Conservation (phyloP, 2,888 invertebrate genomes). For the Chrysolina americana region DNA sequence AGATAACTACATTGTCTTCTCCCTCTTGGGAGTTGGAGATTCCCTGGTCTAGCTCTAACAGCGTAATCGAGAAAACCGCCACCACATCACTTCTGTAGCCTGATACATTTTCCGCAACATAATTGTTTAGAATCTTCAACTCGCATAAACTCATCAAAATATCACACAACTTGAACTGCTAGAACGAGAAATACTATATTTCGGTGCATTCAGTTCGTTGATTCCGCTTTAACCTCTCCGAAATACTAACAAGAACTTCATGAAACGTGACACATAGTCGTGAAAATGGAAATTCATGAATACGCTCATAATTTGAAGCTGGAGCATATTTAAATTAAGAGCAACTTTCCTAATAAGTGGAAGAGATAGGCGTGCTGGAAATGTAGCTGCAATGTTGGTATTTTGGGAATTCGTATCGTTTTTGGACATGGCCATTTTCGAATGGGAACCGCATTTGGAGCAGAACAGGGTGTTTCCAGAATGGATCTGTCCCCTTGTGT, state of each 20-base stretch:
- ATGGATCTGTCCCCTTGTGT: no score
- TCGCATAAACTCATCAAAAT: slow-evolving; percentile 12
- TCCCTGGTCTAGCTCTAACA: no score
- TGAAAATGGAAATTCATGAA: slow-evolving; percentile 27
- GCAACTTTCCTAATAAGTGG: slow-evolving; percentile 20
- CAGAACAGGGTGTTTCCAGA: no score
- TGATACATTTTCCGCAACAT: no score
- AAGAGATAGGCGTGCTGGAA: background rate
- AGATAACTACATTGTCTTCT: no score
- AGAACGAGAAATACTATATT: slow-evolving; percentile 16
- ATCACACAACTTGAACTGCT: slow-evolving; percentile 9
- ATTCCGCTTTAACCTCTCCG: slow-evolving; percentile 13
- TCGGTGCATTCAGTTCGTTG: slow-evolving; percentile 24
- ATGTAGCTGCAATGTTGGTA: background rate
- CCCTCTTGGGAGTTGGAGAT: no score
- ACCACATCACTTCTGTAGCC: no score
- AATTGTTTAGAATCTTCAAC: background rate
- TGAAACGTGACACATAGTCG: slow-evolving; percentile 29
- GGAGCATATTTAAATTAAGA: slow-evolving; percentile 26
- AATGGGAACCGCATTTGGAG: no score
- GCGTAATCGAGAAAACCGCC: no score
- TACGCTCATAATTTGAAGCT: slow-evolving; percentile 29
- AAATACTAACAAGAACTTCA: slow-evolving; percentile 27
- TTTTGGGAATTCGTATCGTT: no score
- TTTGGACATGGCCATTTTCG: no score